Evolutionary conservation across 92 coral and sea anemone genomes (phyloP), one percentile per base, ranked within the genome.

Genomic region (Nematostella vectensis): DNA sequence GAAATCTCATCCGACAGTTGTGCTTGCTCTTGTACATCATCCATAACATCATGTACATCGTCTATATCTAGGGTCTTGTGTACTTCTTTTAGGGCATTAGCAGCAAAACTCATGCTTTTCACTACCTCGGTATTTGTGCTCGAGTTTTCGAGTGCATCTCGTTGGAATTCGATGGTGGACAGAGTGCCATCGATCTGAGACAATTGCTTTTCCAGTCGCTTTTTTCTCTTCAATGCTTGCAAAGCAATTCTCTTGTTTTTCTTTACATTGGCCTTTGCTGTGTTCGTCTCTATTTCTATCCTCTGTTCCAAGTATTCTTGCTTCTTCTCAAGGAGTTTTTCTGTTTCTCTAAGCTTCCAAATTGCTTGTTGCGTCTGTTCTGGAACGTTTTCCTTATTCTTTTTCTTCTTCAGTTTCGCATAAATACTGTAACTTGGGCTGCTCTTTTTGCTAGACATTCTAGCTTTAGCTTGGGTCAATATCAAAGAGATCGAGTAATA

Each of bases 101-200:
- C 94, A 1, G 84, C 88, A 29, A 49, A 81, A 3, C 50, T 70
- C 88, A 85, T 80, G 70, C 64, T 81, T 28, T 81, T 76, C 27
- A 86, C 51, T 0, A 86, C 88, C 48, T 76, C 84, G 33, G 85
- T 82, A 69, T 77, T 78, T 24, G 75, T 73, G 59, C 71, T 71
- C 58, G 83, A 70, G 61, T 81, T 87, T 62, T 82, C 79, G 43
- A 76, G 70, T n/a, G 81, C 70, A 31, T 86, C 89, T 29, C 88
- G 78, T 47, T 73, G 89, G 68, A 81, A 71, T 68, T 81, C 84
- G 29, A 81, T 51, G 15, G 85, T 81, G 42, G 85, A 81, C 31
- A 81, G 68, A 16, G 82, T 78, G 47, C 94, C 94, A 57, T 83
- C 86, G 33, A 83, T 43, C 62, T 83, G 94, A 4, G 63, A 57